phyloP scores from a whole-genome alignment of 92 coral and sea anemone species.

The Bergia sp. region DNA sequence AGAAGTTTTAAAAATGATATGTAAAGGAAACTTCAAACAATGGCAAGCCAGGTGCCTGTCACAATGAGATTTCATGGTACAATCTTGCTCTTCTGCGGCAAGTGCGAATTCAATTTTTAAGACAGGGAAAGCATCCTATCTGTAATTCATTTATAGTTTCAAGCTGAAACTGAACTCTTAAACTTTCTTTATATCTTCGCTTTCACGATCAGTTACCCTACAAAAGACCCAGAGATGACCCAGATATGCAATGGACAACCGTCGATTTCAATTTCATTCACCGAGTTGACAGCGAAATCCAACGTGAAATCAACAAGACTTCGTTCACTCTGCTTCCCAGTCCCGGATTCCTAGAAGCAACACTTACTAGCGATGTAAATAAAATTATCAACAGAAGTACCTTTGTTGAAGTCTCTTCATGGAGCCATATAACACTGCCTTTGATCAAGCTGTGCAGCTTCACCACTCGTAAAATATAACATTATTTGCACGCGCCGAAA shows the following conservation, averaged over 20 bases:
- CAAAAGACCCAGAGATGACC: neutral
- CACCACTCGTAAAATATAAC: conserved; percentile 51
- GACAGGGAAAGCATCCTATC: neutral
- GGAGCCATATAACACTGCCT: conserved; percentile 24
- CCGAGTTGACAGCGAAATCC: conserved; percentile 29
- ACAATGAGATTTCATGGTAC: conserved; percentile 64
- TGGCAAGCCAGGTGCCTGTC: conserved; percentile 81
- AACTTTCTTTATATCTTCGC: neutral
- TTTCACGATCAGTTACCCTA: neutral
- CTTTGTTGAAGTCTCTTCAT: conserved; percentile 30
- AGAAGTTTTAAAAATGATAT: conserved; percentile 31
- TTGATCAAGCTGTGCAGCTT: conserved; percentile 53
- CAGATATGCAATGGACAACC: conserved; percentile 26
- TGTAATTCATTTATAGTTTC: neutral
- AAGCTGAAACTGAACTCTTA: conserved; percentile 9
- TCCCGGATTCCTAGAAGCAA: neutral
- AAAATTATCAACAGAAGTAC: conserved; percentile 25
- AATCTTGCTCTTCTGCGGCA: conserved; percentile 59
- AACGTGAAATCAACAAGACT: neutral
- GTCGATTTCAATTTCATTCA: conserved; percentile 42
- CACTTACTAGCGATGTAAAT: neutral
- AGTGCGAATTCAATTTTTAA: conserved; percentile 1
- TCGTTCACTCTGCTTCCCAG: neutral
- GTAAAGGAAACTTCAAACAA: conserved; percentile 59
- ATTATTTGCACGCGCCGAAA: conserved; percentile 85